phyloP scores from a whole-genome alignment of 1,140 invertebrate species.

The Parasteatoda tepidariorum region DNA sequence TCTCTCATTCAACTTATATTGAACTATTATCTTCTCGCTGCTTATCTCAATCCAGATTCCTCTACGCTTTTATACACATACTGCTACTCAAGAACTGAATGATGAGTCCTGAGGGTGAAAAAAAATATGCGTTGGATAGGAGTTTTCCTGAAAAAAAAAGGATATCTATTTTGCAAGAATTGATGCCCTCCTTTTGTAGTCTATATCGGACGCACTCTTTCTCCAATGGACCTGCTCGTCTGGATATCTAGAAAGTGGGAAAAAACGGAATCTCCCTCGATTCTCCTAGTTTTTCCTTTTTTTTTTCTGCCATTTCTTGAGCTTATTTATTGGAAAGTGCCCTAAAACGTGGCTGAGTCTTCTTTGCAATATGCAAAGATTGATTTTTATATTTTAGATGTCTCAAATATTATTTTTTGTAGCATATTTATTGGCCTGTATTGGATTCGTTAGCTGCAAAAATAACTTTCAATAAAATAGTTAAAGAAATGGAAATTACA shows the following conservation, averaged over 20 bases:
- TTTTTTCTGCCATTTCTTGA: not conserved
- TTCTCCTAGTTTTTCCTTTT: slow-evolving; percentile 6
- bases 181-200: slow-evolving; percentile 49
- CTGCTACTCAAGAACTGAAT: slow-evolving; percentile 29
- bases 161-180: slow-evolving; percentile 56
- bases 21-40: slow-evolving; percentile 5
- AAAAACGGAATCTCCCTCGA: slow-evolving; percentile 15
- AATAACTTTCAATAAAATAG: not conserved
- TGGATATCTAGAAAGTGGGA: slow-evolving; percentile 26
- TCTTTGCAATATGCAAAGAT: slow-evolving; percentile 51
- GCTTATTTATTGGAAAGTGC: slow-evolving; percentile 36
- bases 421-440: no score
- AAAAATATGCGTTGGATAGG: slow-evolving; percentile 39
- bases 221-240: slow-evolving; percentile 18
- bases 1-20: not conserved
- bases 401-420: not conserved
- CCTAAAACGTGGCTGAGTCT: not conserved
- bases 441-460: no score
- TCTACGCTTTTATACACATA: slow-evolving; percentile 22
- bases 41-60: slow-evolving; percentile 46
- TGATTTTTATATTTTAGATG: slow-evolving; percentile 39
- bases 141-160: slow-evolving; percentile 21
- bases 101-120: slow-evolving; percentile 33
- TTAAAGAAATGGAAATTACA: not conserved
- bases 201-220: slow-evolving; percentile 24